These are phyloP conservation scores for Sycophaga agraensis DNA, from an alignment of 1,140 invertebrate species.

Conservation along the genomic window DNA sequence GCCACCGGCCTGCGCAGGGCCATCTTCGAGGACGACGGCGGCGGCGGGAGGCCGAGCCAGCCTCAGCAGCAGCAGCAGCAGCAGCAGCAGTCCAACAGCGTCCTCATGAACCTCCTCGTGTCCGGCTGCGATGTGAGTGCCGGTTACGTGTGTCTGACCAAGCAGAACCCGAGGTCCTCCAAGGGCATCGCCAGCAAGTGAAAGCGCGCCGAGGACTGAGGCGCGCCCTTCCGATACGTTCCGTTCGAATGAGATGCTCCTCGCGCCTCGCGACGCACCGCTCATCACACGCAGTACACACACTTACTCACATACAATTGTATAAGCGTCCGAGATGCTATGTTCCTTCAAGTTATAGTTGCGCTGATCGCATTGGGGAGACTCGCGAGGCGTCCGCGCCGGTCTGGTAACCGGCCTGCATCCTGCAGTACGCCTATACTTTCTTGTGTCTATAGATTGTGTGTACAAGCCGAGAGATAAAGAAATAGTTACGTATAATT, in stretches of 20 bases:
- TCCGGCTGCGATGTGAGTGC: conserved; percentile 89
- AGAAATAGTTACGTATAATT: conserved; percentile 2
- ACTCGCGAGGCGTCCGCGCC: not conserved
- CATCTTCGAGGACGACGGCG: conserved; percentile 18
- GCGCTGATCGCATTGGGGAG: too few relatives aligned
- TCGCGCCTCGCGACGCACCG: not conserved
- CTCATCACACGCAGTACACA: too few relatives aligned
- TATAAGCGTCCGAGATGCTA: too few relatives aligned
- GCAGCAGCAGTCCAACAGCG: conserved; percentile 66
- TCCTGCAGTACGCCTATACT: not conserved
- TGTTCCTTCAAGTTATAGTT: too few relatives aligned
- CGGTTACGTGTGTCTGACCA: conserved; percentile 82
- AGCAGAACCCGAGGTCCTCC: conserved; percentile 52
- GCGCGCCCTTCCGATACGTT: too few relatives aligned
- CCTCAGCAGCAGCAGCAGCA: conserved; percentile 20
- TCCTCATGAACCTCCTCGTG: conserved; percentile 87
- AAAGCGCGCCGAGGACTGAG: not conserved
- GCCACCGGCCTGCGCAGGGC: not conserved
- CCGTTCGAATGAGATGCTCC: not conserved
- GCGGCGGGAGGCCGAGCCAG: conserved; percentile 3
- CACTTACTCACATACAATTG: too few relatives aligned
- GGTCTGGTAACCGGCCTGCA: conserved; percentile 10
- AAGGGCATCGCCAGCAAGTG: conserved; percentile 51
- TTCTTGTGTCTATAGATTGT: conserved; percentile 12
- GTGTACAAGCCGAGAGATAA: not conserved